Base-by-base conservation (phyloP, 2,797 vertebrate species). In the Toxotes lorentzi region DNA sequence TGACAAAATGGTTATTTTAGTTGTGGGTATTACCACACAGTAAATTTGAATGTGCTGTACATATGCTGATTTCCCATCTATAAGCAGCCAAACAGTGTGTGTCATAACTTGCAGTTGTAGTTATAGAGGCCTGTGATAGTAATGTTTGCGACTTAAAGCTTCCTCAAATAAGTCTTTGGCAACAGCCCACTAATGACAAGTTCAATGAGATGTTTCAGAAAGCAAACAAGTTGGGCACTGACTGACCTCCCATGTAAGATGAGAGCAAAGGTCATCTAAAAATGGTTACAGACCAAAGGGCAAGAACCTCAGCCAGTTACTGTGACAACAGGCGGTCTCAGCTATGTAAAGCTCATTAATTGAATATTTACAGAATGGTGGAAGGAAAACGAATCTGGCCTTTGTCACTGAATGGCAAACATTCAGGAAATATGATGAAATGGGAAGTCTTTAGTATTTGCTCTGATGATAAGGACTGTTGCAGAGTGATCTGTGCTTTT, bases 301-400 rank as follows among this genome's bases (percentile, higher is more conserved):
- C 94, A 91, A 95, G 90, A 90, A 93, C 93, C 93, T 92, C 88
- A 60, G 73, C 90, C 89, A 82, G 85, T 78, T 90, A 90, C 88
- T 91, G 79, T 86, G 92, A 92, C 95, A 95, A 94, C 94, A 88
- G 93, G 92, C 91, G 84, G 80, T 64, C 79, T 89, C 74, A 79
- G 91, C 93, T 94, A 81, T 91, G 85, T 56, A 21, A 90, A 90
- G 94, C 95, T 95, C 92, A 94, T 96, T 97, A 97, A 96, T 88
- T 94, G 91, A 84, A 91, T 96, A 97, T 97, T 98, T 97, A 96
- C 91, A 94, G 50, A 90, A 72, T 16, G 12, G 45, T 47, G 63
- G 59, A 81, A 72, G 67, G 89, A 85, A 85, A 78, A 67, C 78
- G 81, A 86, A 86, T 94, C 94, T 95, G 95, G 93, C 90, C 86